Conservation (phyloP, 2,797 vertebrate genomes). For the Hemibagrus guttatus region DNA sequence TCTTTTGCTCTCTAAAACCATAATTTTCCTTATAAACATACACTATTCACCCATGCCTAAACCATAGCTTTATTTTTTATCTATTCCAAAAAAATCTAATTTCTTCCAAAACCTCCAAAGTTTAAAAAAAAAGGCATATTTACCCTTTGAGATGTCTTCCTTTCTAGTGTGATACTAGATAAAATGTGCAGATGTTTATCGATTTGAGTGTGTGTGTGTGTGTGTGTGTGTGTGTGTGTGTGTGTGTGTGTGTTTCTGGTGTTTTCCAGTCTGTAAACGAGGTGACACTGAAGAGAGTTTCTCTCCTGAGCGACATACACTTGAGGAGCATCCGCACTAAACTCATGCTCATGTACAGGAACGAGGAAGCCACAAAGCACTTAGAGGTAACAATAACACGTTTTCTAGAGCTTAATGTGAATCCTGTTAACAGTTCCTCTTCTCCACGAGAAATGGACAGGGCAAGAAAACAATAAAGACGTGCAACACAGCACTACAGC, state of each 20-base stretch:
- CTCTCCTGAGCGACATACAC: conserved; percentile 97
- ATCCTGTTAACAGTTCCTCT: neutral
- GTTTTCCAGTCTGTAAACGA: conserved; percentile 87
- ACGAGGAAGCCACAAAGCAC: conserved; percentile 97
- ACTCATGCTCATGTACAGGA: conserved; percentile 96
- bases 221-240: too few species aligned
- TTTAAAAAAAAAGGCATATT: neutral
- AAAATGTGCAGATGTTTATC: conserved; percentile 2
- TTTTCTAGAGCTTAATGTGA: neutral
- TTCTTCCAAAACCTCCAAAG: neutral
- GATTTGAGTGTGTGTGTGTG: neutral
- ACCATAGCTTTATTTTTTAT: neutral
- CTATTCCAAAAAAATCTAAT: neutral
- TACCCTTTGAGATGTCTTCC: too few species aligned
- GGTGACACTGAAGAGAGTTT: conserved; percentile 91
- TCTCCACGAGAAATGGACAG: neutral
- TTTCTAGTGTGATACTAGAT: too few species aligned
- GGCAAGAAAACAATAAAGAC: neutral
- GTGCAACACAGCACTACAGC: neutral
- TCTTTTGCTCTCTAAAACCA: neutral
- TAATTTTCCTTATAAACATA: too few species aligned
- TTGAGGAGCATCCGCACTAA: conserved; percentile 97
- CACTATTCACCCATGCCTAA: neutral
- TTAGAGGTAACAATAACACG: conserved; percentile 83
- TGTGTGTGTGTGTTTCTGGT: conserved; percentile 22